Conservation (phyloP, 1,140 invertebrate species). For the Neelides sp. region DNA sequence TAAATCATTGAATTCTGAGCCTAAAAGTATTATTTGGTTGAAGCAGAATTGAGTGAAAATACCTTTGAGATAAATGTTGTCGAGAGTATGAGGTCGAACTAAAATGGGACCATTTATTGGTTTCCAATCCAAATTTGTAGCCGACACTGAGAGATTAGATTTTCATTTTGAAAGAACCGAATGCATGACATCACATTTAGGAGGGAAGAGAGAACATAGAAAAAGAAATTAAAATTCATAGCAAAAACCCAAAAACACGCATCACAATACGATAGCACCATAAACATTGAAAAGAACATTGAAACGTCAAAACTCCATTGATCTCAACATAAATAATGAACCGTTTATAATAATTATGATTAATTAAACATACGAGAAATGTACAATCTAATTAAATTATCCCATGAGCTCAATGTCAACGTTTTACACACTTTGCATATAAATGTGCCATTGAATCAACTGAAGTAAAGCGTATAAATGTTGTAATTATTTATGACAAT, state of each 20-base stretch:
- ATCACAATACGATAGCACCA: constrained; percentile 1
- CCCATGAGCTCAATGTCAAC: too few species aligned
- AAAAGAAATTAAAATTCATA: constrained; percentile 12
- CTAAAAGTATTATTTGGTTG: too few species aligned
- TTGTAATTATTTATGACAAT: too few species aligned
- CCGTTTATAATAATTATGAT: too few species aligned
- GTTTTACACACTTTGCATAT: too few species aligned
- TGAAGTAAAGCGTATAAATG: too few species aligned
- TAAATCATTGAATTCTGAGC: too few species aligned
- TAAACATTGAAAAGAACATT: constrained; percentile 6
- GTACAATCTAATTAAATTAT: too few species aligned
- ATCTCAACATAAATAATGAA: too few species aligned
- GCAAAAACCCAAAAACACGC: constrained; percentile 1
- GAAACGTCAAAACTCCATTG: constrained; percentile 3
- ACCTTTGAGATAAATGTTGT: constrained; percentile 31
- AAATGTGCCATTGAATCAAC: too few species aligned
- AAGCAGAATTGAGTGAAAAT: constrained; percentile 10
- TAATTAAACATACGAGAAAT: too few species aligned
- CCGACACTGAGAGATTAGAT: constrained; percentile 25
- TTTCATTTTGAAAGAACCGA: background rate
- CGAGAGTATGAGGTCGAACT: constrained; percentile 30
- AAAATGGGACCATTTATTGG: constrained; percentile 27
- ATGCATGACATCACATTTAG: constrained; percentile 4
- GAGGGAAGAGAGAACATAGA: background rate
- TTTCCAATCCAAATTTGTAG: constrained; percentile 31